Percentiles rank a stretch among this genome's conserved stretches.
These are phyloP conservation scores for Cordilura impudica DNA, from an alignment of 2,888 invertebrate genomes.

Conservation along the genomic window DNA sequence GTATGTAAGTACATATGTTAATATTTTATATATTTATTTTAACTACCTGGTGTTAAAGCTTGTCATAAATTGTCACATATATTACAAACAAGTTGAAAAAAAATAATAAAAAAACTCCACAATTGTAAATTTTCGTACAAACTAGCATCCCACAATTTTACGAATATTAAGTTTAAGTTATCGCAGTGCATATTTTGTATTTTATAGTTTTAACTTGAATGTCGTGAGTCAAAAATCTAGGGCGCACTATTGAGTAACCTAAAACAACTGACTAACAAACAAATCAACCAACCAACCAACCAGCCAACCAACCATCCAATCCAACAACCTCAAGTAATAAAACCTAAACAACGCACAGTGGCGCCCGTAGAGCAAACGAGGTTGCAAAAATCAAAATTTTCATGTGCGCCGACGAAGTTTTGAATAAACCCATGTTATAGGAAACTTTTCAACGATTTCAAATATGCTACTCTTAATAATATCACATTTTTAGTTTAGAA, in stretches of 20 bases:
- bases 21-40: constrained; percentile 37
- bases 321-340: constrained; percentile 30
- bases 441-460: too few relatives aligned
- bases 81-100: constrained; percentile 6
- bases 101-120: constrained; percentile 66
- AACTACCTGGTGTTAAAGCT: constrained; percentile 44
- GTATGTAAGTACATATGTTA: background rate
- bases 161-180: constrained; percentile 33
- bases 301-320: constrained; percentile 18
- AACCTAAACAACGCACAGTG: background rate
- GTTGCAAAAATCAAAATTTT: too few relatives aligned
- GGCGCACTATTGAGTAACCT: constrained; percentile 60
- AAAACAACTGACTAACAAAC: constrained; percentile 14
- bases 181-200: constrained; percentile 50
- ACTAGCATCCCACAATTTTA: constrained; percentile 47
- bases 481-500: too few relatives aligned
- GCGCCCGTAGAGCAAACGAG: too few relatives aligned
- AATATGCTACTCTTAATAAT: too few relatives aligned
- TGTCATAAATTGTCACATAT: constrained; percentile 39
- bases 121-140: constrained; percentile 66
- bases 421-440: too few relatives aligned
- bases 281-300: background rate
- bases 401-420: too few relatives aligned
- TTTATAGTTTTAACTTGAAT: constrained; percentile 56
- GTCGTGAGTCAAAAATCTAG: constrained; percentile 63